Evolutionary conservation across 30 jellyfish, hydroid and myxozoan genomes (phyloP).

Genomic region (Aurelia sp.): DNA sequence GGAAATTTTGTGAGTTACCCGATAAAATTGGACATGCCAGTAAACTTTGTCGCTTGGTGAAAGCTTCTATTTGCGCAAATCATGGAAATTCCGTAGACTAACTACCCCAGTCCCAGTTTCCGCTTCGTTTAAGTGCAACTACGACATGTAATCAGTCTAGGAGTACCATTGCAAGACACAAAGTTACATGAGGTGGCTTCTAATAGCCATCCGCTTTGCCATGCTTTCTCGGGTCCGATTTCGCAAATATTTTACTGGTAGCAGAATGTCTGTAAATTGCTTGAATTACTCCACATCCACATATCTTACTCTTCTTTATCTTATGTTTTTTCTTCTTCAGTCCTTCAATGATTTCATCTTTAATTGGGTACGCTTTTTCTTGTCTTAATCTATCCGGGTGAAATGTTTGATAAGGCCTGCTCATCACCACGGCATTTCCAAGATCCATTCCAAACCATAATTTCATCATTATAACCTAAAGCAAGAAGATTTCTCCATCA

Average conservation of each 20-base stretch:
- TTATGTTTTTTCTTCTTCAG: slow-evolving; percentile 73
- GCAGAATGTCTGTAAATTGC: slow-evolving; percentile 62
- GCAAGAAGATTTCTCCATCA: not conserved
- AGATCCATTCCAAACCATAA: slow-evolving; percentile 81
- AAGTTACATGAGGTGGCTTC: not conserved
- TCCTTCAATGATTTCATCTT: slow-evolving; percentile 57
- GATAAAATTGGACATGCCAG: too few species aligned
- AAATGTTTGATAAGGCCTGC: slow-evolving; percentile 81
- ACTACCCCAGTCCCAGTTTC: too few species aligned
- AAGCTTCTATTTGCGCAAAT: too few species aligned
- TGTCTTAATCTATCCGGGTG: slow-evolving; percentile 55
- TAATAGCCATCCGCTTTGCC: slow-evolving; percentile 89
- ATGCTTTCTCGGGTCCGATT: slow-evolving; percentile 88
- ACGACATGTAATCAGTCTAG: too few species aligned
- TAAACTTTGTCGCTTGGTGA: too few species aligned
- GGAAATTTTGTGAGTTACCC: too few species aligned
- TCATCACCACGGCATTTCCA: slow-evolving; percentile 72
- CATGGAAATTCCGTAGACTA: too few species aligned
- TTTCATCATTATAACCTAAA: slow-evolving; percentile 62
- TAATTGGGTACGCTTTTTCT: slow-evolving; percentile 52
- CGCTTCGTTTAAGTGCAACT: too few species aligned
- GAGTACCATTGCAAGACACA: not conserved
- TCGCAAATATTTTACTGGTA: slow-evolving; percentile 62
- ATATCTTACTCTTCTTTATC: slow-evolving; percentile 4
- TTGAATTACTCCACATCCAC: slow-evolving; percentile 76